Base-by-base conservation (phyloP, 2,113 vertebrate genomes). In the Tichodroma muraria region DNA sequence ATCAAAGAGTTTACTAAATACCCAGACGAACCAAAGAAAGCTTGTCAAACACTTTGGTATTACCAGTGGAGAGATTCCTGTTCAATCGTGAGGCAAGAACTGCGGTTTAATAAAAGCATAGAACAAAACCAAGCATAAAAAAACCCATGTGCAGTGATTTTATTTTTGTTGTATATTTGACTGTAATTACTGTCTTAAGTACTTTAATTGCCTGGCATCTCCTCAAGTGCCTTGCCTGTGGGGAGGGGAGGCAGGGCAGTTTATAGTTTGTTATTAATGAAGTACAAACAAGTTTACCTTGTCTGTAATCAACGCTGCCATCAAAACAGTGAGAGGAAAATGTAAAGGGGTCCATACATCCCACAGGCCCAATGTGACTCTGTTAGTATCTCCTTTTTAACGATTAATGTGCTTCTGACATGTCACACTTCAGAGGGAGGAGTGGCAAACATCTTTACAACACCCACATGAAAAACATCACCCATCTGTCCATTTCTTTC, bases 91-190 rank as follows among this genome's bases (percentile, higher is more conserved):
- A 96, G 79, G 88, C 88, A 93, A 90, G 76, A 96, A 75, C 8
- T 88, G 90, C 0, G 69, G 89, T 94, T 96, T 89, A 95, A 94
- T 91, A 88, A 94, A 83, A 8, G 60, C 57, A 81, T 4, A 88
- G 85, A 95, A 95, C 93, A 95, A 95, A 93, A 95, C 85, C 66
- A 69, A 89, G 50, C 85, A 88, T 66, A 83, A 94, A 94, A 92
- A 88, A 83, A 64, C 27, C 66, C 60, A 94, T 88, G 92, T 94
- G 88, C 93, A 88, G 77, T 75, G 91, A 93, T 96, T 95, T 97
- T 94, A 96, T 94, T 94, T 95, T 91, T 95, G 93, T 94, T 95
- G 88, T 96, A 85, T 95, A 95, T 96, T 97, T 95, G 88, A 95
- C 85, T 95, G 69, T 91, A 96, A 97, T 96, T 96, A 95, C 85